Evolutionary conservation across 2,113 vertebrate genomes (phyloP).

Genomic region (Dissostichus mawsoni): DNA sequence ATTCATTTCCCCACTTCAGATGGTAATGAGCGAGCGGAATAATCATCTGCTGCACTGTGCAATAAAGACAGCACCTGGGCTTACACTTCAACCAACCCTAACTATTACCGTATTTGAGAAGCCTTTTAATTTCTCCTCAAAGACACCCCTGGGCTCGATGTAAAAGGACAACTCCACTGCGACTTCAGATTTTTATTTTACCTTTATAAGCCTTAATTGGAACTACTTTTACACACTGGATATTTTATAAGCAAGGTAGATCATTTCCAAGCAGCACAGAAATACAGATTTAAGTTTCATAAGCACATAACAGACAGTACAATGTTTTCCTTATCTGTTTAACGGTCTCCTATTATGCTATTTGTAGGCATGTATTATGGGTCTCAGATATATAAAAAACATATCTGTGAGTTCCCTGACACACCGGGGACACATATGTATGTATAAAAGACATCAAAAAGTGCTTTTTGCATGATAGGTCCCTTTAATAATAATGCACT

Average conservation of each 20-base stretch:
- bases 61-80: constrained; percentile 50
- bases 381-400: too few relatives aligned
- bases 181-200: neutral
- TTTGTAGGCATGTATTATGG: too few relatives aligned
- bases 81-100: constrained; percentile 37
- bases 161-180: constrained; percentile 21
- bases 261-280: neutral
- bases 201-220: constrained; percentile 6
- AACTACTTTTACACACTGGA: neutral
- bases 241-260: neutral
- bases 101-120: constrained; percentile 50
- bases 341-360: too few relatives aligned
- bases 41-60: constrained; percentile 55
- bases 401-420: too few relatives aligned
- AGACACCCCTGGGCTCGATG: constrained; percentile 30
- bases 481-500: neutral
- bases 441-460: too few relatives aligned
- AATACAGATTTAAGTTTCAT: neutral
- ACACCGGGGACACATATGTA: too few relatives aligned
- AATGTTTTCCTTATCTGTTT: neutral
- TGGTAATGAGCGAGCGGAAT: constrained; percentile 60
- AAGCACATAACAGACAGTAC: neutral
- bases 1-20: constrained; percentile 68
- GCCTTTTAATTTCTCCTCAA: constrained; percentile 59
- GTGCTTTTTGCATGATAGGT: too few relatives aligned